These are phyloP conservation scores for Amaurobius ferox DNA, from an alignment of 2,888 invertebrate genomes.

Conservation along the genomic window DNA sequence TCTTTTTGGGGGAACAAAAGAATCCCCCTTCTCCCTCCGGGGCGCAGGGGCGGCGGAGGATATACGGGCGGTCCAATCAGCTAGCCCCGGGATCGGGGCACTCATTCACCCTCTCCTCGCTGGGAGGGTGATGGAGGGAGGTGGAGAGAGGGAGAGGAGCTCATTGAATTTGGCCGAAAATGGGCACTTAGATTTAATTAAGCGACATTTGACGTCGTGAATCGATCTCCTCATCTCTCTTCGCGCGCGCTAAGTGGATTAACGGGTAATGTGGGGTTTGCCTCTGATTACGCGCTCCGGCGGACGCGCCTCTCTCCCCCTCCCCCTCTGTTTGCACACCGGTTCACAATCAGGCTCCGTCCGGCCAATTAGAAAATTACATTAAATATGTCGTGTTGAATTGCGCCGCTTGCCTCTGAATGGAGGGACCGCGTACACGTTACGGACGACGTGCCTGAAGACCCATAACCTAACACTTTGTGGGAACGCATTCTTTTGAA, in stretches of 20 bases:
- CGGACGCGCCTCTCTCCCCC: slow-evolving; percentile 39
- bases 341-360: slow-evolving; percentile 69
- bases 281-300: slow-evolving; percentile 67
- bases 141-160: background rate
- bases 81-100: slow-evolving; percentile 25
- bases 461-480: too few relatives aligned
- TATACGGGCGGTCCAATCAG: slow-evolving; percentile 34
- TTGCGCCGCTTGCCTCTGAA: slow-evolving; percentile 10
- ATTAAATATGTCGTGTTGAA: slow-evolving; percentile 73
- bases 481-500: too few relatives aligned
- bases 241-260: slow-evolving; percentile 68
- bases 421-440: background rate
- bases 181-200: slow-evolving; percentile 74
- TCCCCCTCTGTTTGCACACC: slow-evolving; percentile 60
- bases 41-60: slow-evolving; percentile 16
- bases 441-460: background rate
- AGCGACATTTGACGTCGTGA: slow-evolving; percentile 72
- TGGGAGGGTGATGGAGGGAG: background rate
- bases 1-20: slow-evolving; percentile 36
- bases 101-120: slow-evolving; percentile 29
- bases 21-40: slow-evolving; percentile 26
- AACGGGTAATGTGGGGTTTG: slow-evolving; percentile 70
- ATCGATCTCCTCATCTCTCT: background rate
- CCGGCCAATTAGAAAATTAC: slow-evolving; percentile 74
- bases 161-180: slow-evolving; percentile 72